These are phyloP conservation scores for Lasioglossum marginatum DNA, from an alignment of 2,888 invertebrate species.

Conservation along the genomic window DNA sequence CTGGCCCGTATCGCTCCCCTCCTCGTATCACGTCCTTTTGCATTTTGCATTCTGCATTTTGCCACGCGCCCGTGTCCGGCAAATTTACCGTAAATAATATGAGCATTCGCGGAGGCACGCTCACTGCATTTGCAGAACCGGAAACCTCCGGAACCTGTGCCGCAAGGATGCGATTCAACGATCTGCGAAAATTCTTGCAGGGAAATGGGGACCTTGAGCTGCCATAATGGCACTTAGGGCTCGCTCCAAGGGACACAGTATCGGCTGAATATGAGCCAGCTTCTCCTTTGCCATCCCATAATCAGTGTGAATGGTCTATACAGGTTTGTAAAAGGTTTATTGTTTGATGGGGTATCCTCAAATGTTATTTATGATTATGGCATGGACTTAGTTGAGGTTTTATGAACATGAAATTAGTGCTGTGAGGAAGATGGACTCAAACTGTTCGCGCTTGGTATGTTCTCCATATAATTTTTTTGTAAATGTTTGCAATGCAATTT, in stretches of 20 bases:
- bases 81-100: slow-evolving; percentile 82
- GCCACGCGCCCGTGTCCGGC: slow-evolving; percentile 69
- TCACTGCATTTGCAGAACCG: slow-evolving; percentile 36
- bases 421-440: background rate
- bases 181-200: background rate
- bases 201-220: background rate
- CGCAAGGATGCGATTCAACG: background rate
- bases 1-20: background rate
- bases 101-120: slow-evolving; percentile 69
- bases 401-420: background rate
- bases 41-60: slow-evolving; percentile 76
- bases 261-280: background rate
- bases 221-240: background rate
- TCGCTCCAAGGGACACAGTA: background rate
- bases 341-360: background rate
- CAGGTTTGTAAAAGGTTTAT: background rate
- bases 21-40: slow-evolving; percentile 53
- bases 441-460: background rate
- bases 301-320: background rate
- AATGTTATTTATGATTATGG: background rate
- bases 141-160: background rate
- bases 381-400: background rate
- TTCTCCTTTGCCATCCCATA: background rate
- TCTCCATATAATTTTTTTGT: background rate
- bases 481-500: background rate